Conservation (phyloP, 1,140 invertebrate species). For the Procambarus clarkii region DNA sequence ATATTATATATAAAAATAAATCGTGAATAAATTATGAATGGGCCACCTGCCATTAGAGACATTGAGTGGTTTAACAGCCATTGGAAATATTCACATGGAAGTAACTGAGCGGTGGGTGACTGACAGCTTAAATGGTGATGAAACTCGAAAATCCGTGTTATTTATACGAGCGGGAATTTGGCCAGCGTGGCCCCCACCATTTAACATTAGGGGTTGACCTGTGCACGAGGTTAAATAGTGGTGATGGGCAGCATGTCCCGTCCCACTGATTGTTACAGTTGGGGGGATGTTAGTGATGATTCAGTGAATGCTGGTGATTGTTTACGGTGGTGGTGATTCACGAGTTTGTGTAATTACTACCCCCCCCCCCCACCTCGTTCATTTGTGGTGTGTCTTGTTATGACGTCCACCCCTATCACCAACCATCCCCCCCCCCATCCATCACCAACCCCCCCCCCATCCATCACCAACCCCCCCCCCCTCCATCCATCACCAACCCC, state of each 20-base stretch:
- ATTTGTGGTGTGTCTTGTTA: too few species aligned
- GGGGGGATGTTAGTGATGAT: background rate
- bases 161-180: background rate
- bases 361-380: too few species aligned
- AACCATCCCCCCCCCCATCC: too few species aligned
- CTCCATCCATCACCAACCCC: too few species aligned
- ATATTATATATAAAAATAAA: too few species aligned
- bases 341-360: background rate
- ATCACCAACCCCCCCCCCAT: too few species aligned
- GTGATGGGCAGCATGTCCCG: background rate
- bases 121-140: background rate
- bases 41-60: too few species aligned
- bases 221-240: background rate
- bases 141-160: background rate
- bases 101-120: background rate
- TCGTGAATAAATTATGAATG: too few species aligned
- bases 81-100: too few species aligned
- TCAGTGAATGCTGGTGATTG: background rate
- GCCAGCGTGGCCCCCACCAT: background rate
- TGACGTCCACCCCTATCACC: too few species aligned
- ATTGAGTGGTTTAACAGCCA: too few species aligned
- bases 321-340: background rate
- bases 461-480: too few species aligned
- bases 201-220: background rate
- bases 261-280: background rate